Evolutionary conservation across 35 echinoderm and acorn worm genomes (phyloP), one percentile per base, ranked within the genome.

Genomic region (Amphiura filiformis): DNA sequence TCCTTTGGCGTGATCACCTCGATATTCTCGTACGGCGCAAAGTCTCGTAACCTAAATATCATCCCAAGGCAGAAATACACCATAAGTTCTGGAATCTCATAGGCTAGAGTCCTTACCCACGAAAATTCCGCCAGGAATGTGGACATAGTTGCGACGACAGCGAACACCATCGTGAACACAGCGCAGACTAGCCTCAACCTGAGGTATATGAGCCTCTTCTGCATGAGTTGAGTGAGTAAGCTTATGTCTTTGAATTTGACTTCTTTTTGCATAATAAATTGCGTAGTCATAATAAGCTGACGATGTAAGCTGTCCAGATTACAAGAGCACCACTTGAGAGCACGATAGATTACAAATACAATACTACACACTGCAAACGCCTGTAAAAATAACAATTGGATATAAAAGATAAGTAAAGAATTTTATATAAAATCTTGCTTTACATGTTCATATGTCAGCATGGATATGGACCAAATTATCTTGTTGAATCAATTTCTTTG

Each of bases 281-380:
- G 81, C 30, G 76, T 41, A 13, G 87, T 91, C 34, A 86, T 87
- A 3, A 94, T 26, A 12, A 98, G 41, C 84, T 98, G 96, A 14
- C 87, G 76, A 56, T 91, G 88, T 28, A 98, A 79, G 14, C 89
- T 36, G 32, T 94, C 92, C 38, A 98, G 49, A 38, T 94, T 98
- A 76, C 92, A 94, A 34, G 96, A 92, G 90, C 93, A 94, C 96
- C 96, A 98, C 78, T 98, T 94, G 15, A 94, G 78, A 56, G 89
- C 86, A 32, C 92, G 92, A 39, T 94, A 98, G 76, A 98, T 92
- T 14, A 94, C 89, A 61, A 98, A 98, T 0, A 94, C 87, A 39
- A 98, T 94, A 76, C 92, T 92, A 76, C 89, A 98, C 1, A 98
- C 87, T 36, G 92, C 92, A 92, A 94, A 94, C 77, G 95, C 95